Percentiles rank a stretch among this genome's conserved stretches.
Evolutionary conservation across 2,888 invertebrate genomes (phyloP).

Genomic region (Caenorhabditis sp.): DNA sequence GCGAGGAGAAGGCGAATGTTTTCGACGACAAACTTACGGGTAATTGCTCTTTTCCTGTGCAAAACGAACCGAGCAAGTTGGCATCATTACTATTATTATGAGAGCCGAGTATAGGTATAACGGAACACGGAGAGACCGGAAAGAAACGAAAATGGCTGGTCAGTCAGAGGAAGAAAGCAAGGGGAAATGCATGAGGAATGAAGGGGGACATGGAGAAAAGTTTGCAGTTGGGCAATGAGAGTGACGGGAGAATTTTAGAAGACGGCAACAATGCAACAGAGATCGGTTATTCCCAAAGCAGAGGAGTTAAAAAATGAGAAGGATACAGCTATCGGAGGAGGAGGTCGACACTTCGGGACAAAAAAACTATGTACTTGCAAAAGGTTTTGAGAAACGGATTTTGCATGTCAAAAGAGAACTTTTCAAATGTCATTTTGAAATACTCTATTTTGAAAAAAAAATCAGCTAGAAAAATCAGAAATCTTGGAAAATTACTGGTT

Average conservation of each 20-base stretch:
- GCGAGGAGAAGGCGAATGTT: conserved; percentile 22
- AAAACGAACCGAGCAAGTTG: conserved; percentile 5
- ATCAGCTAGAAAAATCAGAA: too few species aligned
- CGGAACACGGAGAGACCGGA: conserved; percentile 17
- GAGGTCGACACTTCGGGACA: not conserved
- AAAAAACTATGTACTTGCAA: too few species aligned
- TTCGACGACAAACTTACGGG: conserved; percentile 50
- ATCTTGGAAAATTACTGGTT: too few species aligned
- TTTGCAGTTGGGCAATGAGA: conserved; percentile 16
- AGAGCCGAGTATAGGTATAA: conserved; percentile 17
- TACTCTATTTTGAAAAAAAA: too few species aligned
- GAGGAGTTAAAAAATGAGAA: not conserved
- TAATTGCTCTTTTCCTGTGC: conserved; percentile 62
- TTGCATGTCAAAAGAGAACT: too few species aligned
- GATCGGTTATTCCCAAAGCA: not conserved
- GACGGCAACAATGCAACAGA: conserved; percentile 10
- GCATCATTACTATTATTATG: conserved; percentile 32
- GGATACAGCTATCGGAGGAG: not conserved
- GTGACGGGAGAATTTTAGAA: conserved; percentile 21
- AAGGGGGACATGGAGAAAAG: conserved; percentile 6
- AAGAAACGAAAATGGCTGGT: conserved; percentile 37
- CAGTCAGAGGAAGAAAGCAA: conserved; percentile 8
- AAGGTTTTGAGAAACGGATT: too few species aligned
- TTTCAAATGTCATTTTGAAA: too few species aligned
- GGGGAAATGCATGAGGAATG: conserved; percentile 43